These are phyloP conservation scores for Nomada flava DNA, from an alignment of 2,888 invertebrate species.

Conservation along the genomic window DNA sequence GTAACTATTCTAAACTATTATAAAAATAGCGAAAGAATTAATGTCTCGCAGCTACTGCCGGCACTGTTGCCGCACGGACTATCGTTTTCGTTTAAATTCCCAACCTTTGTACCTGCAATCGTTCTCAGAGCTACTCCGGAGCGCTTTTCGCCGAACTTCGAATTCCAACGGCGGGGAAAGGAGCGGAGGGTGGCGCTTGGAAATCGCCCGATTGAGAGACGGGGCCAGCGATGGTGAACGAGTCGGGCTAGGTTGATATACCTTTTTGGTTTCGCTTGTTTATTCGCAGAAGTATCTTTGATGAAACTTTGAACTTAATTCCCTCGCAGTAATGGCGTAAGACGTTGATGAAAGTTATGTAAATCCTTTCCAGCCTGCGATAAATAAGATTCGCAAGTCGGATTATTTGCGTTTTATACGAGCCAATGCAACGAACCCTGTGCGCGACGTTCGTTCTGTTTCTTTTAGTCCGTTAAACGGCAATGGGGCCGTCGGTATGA, in stretches of 20 bases:
- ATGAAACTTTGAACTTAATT: constrained; percentile 30
- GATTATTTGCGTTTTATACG: constrained; percentile 7
- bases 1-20: no score
- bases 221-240: constrained; percentile 6
- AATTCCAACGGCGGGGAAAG: constrained; percentile 19
- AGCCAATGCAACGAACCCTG: background rate
- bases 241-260: constrained; percentile 17
- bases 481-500: no score
- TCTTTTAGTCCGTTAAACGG: background rate
- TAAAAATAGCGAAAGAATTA: constrained; percentile 54
- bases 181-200: background rate
- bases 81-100: constrained; percentile 40
- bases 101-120: constrained; percentile 13
- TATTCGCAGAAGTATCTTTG: constrained; percentile 30
- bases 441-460: background rate
- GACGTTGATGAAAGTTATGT: background rate
- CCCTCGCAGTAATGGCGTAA: background rate
- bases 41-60: constrained; percentile 35
- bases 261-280: constrained; percentile 30
- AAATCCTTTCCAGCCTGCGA: constrained; percentile 8
- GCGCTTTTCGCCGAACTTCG: constrained; percentile 8
- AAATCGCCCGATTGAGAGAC: constrained; percentile 21
- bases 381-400: constrained; percentile 22
- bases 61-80: constrained; percentile 22
- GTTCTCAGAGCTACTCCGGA: constrained; percentile 14